Conservation (phyloP, 2,888 invertebrate species). For the Aphidoletes aphidimyza region DNA sequence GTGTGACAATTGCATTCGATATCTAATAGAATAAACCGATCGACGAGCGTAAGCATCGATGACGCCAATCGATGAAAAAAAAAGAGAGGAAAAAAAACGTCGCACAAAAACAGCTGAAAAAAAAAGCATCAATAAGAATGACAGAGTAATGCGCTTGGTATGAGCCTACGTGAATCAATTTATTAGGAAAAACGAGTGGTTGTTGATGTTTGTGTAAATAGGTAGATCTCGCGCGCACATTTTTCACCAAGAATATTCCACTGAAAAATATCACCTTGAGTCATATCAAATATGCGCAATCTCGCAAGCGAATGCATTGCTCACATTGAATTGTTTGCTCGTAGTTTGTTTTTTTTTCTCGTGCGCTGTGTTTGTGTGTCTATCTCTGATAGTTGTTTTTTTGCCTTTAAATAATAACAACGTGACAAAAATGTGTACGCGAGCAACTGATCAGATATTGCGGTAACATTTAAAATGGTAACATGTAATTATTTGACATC, state of each 20-base stretch:
- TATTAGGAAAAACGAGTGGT: conserved; percentile 50
- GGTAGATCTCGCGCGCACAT: not conserved
- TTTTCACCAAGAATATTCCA: conserved; percentile 14
- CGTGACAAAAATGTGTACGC: conserved; percentile 23
- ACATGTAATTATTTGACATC: conserved; percentile 10
- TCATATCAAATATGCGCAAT: conserved; percentile 38
- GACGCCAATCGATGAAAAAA: conserved; percentile 39
- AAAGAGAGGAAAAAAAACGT: not conserved
- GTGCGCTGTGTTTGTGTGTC: too few species aligned
- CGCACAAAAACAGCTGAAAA: not conserved
- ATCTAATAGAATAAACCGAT: not conserved
- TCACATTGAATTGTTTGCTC: not conserved
- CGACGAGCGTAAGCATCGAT: not conserved
- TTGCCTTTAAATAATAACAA: not conserved
- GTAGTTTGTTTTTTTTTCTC: not conserved
- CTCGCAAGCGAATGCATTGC: not conserved
- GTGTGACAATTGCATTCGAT: not conserved
- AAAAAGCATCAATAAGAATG: conserved; percentile 3
- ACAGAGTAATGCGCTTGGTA: not conserved
- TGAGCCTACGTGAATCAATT: conserved; percentile 44
- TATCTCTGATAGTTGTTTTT: not conserved
- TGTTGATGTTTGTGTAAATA: conserved; percentile 11
- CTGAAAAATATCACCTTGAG: conserved; percentile 34
- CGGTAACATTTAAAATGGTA: conserved; percentile 16
- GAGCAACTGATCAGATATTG: not conserved